Conservation (phyloP, 2,113 vertebrate genomes). For the Lynx canadensis region DNA sequence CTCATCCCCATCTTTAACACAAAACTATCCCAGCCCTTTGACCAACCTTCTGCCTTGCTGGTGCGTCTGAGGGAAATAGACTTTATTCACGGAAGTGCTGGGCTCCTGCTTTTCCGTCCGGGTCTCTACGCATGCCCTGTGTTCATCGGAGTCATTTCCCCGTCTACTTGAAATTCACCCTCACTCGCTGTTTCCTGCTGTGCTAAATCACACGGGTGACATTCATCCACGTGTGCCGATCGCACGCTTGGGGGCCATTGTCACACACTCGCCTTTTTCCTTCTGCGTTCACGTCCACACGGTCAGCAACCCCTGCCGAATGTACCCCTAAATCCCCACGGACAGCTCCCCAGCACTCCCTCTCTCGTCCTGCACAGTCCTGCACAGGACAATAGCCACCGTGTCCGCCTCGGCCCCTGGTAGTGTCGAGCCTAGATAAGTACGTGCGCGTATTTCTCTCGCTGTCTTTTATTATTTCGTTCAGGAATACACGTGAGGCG, state of each 20-base stretch:
- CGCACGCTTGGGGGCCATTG: rapidly evolving
- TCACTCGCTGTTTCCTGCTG: too few relatives aligned
- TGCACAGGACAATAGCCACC: rapidly evolving
- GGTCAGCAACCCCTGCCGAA: neutral
- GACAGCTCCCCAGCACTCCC: rapidly evolving
- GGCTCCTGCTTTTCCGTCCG: rapidly evolving
- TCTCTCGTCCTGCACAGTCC: neutral
- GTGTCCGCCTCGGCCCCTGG: neutral
- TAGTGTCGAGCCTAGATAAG: rapidly evolving
- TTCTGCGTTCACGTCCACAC: rapidly evolving
- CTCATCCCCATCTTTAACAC: neutral
- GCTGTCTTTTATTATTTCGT: neutral
- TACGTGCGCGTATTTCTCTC: neutral
- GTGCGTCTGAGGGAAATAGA: rapidly evolving
- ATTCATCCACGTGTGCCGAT: rapidly evolving
- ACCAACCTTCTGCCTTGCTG: rapidly evolving
- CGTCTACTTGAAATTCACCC: rapidly evolving
- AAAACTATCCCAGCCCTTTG: rapidly evolving
- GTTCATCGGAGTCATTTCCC: neutral
- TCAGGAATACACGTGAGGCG: neutral
- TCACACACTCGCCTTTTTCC: neutral
- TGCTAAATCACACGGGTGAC: rapidly evolving
- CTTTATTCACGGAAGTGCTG: rapidly evolving
- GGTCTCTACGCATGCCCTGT: rapidly evolving
- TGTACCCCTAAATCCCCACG: rapidly evolving